These are phyloP conservation scores for Zosterops pallidus DNA, from an alignment of 2,113 vertebrate genomes.

Conservation along the genomic window DNA sequence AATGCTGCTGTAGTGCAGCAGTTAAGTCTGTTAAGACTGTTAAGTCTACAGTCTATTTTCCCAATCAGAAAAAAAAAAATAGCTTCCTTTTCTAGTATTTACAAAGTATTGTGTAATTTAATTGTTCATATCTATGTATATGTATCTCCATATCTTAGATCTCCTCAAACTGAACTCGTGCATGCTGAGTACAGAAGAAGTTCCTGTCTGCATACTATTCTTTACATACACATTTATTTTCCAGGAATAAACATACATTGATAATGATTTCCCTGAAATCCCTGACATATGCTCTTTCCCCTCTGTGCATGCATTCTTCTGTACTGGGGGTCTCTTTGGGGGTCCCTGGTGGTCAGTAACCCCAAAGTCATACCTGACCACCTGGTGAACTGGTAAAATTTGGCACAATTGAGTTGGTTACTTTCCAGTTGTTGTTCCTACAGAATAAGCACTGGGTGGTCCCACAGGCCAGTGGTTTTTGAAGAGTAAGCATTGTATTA, in stretches of 20 bases:
- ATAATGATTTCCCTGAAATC: background rate
- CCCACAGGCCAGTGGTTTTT: background rate
- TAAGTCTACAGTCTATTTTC: background rate
- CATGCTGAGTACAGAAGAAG: background rate
- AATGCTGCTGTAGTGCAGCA: background rate
- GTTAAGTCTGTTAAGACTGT: background rate
- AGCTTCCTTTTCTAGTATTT: background rate
- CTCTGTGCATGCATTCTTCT: accelerated
- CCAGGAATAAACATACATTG: background rate
- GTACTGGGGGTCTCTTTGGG: background rate
- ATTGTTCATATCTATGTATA: background rate
- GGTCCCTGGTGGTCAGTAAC: accelerated
- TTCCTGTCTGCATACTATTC: background rate
- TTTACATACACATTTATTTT: background rate
- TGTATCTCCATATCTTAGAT: background rate
- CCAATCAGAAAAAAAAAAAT: background rate
- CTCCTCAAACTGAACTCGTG: background rate
- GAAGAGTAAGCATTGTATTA: background rate
- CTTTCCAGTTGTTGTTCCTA: background rate
- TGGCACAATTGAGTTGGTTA: background rate
- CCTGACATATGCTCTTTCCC: background rate
- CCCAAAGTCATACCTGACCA: background rate
- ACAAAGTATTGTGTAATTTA: background rate
- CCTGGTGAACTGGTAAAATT: background rate
- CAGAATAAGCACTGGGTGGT: background rate